phyloP scores from a whole-genome alignment of 2,113 vertebrate genomes.

The Blennius ocellaris region DNA sequence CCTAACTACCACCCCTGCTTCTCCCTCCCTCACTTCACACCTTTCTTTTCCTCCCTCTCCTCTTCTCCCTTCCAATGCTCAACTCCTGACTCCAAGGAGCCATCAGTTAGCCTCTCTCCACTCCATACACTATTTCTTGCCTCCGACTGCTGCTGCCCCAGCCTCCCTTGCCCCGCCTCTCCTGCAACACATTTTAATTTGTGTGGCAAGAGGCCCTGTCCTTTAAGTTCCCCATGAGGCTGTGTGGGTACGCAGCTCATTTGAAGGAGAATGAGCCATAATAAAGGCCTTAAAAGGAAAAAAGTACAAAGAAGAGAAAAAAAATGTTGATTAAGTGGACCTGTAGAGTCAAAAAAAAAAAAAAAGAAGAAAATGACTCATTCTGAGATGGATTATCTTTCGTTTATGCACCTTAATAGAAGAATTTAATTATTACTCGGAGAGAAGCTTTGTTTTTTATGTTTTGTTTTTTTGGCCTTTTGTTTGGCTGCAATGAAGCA shows the following conservation, averaged over 20 bases:
- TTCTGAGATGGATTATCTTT: slow-evolving; percentile 15
- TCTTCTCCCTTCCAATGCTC: slow-evolving; percentile 20
- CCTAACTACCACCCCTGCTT: slow-evolving; percentile 43
- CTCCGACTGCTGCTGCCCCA: slow-evolving; percentile 12
- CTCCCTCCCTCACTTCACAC: slow-evolving; percentile 25
- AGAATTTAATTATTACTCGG: slow-evolving; percentile 23
- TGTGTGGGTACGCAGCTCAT: slow-evolving; percentile 28
- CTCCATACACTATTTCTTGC: slow-evolving; percentile 27
- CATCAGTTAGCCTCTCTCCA: slow-evolving; percentile 46
- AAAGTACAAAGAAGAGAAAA: slow-evolving; percentile 8
- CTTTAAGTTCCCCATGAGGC: slow-evolving; percentile 45
- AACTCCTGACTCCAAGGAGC: slow-evolving; percentile 44
- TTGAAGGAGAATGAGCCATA: slow-evolving; percentile 23
- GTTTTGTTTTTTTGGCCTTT: not conserved
- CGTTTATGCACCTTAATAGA: slow-evolving; percentile 38
- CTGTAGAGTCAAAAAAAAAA: slow-evolving; percentile 8
- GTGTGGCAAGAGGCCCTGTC: slow-evolving; percentile 33
- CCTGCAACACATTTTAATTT: slow-evolving; percentile 44
- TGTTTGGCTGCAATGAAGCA: slow-evolving; percentile 8
- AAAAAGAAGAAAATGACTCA: slow-evolving; percentile 23
- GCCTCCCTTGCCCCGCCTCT: not conserved
- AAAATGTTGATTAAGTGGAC: slow-evolving; percentile 26
- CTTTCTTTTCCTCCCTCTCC: slow-evolving; percentile 19
- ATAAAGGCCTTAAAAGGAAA: slow-evolving; percentile 6
- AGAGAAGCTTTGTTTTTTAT: not conserved